Evolutionary conservation across 1,140 invertebrate species (phyloP), one percentile per base, ranked within the genome.

Genomic region (Gryllus bimaculatus): DNA sequence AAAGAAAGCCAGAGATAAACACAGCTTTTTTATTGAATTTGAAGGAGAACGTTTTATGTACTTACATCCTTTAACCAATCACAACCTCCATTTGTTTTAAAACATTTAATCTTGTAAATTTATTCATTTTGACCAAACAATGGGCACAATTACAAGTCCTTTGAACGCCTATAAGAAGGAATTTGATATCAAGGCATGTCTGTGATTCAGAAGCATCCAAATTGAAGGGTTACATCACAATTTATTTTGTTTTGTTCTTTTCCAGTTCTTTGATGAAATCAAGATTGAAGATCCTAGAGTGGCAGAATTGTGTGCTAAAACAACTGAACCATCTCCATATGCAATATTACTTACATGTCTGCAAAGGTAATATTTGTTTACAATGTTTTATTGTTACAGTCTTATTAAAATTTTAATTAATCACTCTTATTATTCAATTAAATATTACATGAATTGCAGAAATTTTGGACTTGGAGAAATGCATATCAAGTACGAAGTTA

Each of bases 301-400:
- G 26, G 91, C 94, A 76, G 96, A 98, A 86, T 93, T 98, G 84
- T 98, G 96, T 86, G 92, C 93, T 47, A 97, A 96, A 87, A 95
- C 96, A 4, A 97, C 96, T 73, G 96, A 98, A 86, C 96, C 96
- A 0, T 94, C 95, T 7, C 97, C 97, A 1, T 97, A 97, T 87
- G 93, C 95, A 81, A 96, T 98, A 80, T 87, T 99, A 75, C 88
- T 96, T 54, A 97, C 96, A 10, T 98, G 97, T 85, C 87, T 98
- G 66, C 93, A 97, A 86, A 89, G 95, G 85, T 90, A 82, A 81
- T 15, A 4, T 80, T 73, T 80, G 78, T 47, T 77, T 39, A 20
- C 12, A 77, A 6, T 20, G 12, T 77, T 77, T 8, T n/a, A n/a
- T n/a, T 20, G 20, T 77, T 66, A 66, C 3, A 13, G 10, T 0